Conservation (phyloP, 2,113 vertebrate species). For the Pluvianellus socialis region DNA sequence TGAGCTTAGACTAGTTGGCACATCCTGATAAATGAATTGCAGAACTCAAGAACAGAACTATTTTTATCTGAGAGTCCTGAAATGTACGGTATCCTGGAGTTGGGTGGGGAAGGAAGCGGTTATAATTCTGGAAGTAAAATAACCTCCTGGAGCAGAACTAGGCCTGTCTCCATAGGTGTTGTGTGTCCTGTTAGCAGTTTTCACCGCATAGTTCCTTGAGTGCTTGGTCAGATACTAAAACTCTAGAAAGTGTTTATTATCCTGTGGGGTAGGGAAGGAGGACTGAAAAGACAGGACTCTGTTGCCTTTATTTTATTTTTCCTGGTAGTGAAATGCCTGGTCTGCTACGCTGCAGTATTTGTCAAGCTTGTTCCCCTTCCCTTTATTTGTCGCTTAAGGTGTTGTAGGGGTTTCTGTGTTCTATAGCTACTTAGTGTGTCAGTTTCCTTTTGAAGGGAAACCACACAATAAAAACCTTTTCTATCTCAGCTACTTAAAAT, state of each 20-base stretch:
- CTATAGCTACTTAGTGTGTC: neutral
- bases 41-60: neutral
- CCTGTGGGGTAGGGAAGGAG: neutral
- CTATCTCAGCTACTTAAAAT: neutral
- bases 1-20: neutral
- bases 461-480: neutral
- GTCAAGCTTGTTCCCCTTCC: neutral
- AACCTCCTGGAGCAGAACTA: neutral
- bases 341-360: neutral
- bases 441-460: neutral
- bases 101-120: neutral
- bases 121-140: neutral
- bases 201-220: accelerated
- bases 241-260: neutral
- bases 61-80: neutral
- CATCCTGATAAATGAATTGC: neutral
- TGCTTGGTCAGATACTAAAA: neutral
- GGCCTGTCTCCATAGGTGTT: neutral
- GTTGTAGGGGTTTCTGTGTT: neutral
- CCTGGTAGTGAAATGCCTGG: neutral
- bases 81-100: neutral
- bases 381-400: neutral
- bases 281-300: neutral
- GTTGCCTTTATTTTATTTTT: neutral
- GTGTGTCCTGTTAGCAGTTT: neutral